Evolutionary conservation across 2,888 invertebrate species (phyloP).

Genomic region (Scaptomyza flava): DNA sequence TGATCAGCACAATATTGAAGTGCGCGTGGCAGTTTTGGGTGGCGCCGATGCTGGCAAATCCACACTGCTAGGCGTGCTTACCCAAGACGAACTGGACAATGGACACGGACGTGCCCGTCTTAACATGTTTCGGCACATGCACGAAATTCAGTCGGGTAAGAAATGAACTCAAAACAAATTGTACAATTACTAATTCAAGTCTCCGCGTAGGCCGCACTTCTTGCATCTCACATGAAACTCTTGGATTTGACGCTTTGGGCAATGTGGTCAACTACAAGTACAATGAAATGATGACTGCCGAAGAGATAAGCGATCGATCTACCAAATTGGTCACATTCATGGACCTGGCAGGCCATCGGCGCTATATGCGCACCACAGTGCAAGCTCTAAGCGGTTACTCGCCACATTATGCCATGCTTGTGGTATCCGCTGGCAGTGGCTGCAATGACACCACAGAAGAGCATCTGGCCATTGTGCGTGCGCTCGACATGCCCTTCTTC

Average conservation of each 20-base stretch:
- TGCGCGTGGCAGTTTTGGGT: constrained; percentile 96
- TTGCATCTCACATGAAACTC: constrained; percentile 97
- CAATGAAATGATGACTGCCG: constrained; percentile 94
- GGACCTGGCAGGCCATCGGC: constrained; percentile 97
- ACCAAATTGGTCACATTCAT: constrained; percentile 97
- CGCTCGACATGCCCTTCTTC: constrained; percentile 94
- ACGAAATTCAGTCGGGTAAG: constrained; percentile 92
- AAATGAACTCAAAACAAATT: not conserved
- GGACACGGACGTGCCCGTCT: constrained; percentile 96
- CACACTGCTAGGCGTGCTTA: constrained; percentile 96
- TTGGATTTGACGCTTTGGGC: constrained; percentile 95
- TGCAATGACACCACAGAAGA: constrained; percentile 94
- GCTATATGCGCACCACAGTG: constrained; percentile 97
- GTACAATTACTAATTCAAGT: not conserved
- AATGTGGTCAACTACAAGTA: constrained; percentile 95
- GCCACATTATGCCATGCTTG: constrained; percentile 95
- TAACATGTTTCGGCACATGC: constrained; percentile 97
- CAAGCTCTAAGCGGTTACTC: constrained; percentile 97
- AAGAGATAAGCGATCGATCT: constrained; percentile 96
- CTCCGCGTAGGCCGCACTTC: constrained; percentile 91
- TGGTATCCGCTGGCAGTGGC: constrained; percentile 92
- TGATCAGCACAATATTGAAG: constrained; percentile 94
- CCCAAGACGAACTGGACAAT: constrained; percentile 98
- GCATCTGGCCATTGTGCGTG: constrained; percentile 93
- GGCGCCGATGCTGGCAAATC: constrained; percentile 99